Percentiles rank a stretch among this genome's conserved stretches.
Evolutionary conservation across 2,888 invertebrate genomes (phyloP).

Genomic region (Odiellus spinosus): DNA sequence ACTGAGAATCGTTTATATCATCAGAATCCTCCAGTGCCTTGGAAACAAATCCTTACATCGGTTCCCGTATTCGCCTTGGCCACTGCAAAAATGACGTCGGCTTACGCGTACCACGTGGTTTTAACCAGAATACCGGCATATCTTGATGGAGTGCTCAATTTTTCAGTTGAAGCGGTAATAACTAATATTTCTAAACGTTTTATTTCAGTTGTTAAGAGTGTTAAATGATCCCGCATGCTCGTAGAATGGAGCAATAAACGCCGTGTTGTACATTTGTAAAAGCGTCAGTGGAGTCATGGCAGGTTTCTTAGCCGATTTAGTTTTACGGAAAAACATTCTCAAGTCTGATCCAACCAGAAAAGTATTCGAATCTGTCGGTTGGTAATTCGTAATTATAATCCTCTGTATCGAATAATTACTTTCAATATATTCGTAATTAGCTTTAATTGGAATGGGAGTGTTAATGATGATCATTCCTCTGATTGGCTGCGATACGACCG

Average conservation of each 20-base stretch:
- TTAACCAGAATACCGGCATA: too few species aligned
- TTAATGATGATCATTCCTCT: conserved; percentile 3
- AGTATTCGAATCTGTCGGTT: not conserved
- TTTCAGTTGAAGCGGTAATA: too few species aligned
- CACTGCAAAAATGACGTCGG: too few species aligned
- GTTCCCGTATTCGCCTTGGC: too few species aligned
- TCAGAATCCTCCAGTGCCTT: too few species aligned
- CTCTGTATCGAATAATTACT: not conserved
- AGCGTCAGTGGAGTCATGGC: not conserved
- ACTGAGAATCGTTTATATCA: too few species aligned
- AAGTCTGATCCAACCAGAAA: not conserved
- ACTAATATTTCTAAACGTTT: too few species aligned
- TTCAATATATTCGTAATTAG: not conserved
- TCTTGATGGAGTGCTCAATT: too few species aligned
- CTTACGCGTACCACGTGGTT: too few species aligned
- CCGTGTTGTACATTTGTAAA: not conserved
- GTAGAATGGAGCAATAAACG: not conserved
- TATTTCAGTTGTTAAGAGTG: too few species aligned
- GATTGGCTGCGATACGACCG: conserved; percentile 3
- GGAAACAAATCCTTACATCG: too few species aligned
- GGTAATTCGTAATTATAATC: too few species aligned
- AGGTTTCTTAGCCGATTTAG: not conserved
- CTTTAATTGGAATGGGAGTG: conserved; percentile 1
- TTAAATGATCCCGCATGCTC: not conserved
- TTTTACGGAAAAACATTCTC: not conserved